Percentiles rank a stretch among this genome's conserved stretches.
These are phyloP conservation scores for Poecile montanus DNA, from an alignment of 2,797 vertebrate genomes.

Conservation along the genomic window DNA sequence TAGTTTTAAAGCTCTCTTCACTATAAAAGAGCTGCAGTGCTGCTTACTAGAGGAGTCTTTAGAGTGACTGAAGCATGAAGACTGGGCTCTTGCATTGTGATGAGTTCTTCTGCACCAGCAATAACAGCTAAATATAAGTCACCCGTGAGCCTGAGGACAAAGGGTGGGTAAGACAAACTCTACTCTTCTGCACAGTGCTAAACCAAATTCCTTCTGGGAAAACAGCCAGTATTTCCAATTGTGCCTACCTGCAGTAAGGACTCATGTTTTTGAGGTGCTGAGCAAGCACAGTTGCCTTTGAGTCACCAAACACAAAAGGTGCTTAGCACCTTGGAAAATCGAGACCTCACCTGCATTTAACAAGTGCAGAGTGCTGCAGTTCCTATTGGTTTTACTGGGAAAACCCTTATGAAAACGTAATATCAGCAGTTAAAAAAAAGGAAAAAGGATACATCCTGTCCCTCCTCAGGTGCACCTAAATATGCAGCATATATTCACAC, in stretches of 20 bases:
- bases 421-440: not conserved
- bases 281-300: not conserved
- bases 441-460: not conserved
- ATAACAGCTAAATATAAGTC: not conserved
- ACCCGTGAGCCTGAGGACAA: not conserved
- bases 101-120: not conserved
- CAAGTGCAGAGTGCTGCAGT: not conserved
- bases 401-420: not conserved
- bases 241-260: not conserved
- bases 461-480: not conserved
- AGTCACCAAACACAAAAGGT: not conserved
- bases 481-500: not conserved
- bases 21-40: slow-evolving; percentile 5
- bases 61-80: not conserved
- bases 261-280: not conserved
- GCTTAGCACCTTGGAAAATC: not conserved
- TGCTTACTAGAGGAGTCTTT: not conserved
- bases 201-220: not conserved
- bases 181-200: not conserved
- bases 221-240: not conserved
- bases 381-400: not conserved
- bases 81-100: not conserved
- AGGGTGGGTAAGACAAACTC: not conserved
- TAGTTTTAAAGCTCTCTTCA: slow-evolving; percentile 52
- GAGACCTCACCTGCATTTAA: not conserved